Conservation (phyloP, 1,140 invertebrate species). For the Pristionchus pacificus region DNA sequence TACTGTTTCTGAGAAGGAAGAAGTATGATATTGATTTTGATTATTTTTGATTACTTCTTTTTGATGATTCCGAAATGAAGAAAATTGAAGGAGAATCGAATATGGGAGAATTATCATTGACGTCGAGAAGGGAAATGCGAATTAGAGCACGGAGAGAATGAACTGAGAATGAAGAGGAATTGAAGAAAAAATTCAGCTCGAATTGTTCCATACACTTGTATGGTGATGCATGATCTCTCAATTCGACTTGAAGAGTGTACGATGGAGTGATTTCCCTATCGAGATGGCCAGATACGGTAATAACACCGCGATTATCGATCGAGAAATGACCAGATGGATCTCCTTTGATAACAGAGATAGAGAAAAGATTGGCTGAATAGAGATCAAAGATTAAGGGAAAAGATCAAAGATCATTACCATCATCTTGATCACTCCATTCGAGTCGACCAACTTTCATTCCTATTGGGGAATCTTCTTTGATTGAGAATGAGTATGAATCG, state of each 20-base stretch:
- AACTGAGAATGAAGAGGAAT: neutral
- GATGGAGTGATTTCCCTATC: neutral
- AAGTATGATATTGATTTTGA: neutral
- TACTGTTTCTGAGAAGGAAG: neutral
- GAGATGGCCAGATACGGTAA: neutral
- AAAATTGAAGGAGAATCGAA: neutral
- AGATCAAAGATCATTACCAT: neutral
- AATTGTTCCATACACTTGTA: neutral
- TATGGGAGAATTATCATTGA: neutral
- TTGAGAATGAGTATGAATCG: neutral
- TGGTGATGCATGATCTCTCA: neutral
- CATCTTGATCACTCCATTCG: neutral
- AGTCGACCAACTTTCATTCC: neutral
- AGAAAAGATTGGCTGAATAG: neutral
- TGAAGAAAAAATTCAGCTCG: too few relatives aligned
- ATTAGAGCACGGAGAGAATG: neutral
- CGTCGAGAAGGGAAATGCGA: neutral
- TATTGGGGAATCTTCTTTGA: neutral
- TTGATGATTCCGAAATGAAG: neutral
- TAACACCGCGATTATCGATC: neutral
- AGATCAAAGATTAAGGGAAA: too few relatives aligned
- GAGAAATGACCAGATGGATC: neutral
- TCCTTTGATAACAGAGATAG: neutral
- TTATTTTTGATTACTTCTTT: neutral
- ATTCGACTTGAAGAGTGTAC: neutral